Conservation (phyloP, 2,113 vertebrate species). For the Xenopus laevis region DNA sequence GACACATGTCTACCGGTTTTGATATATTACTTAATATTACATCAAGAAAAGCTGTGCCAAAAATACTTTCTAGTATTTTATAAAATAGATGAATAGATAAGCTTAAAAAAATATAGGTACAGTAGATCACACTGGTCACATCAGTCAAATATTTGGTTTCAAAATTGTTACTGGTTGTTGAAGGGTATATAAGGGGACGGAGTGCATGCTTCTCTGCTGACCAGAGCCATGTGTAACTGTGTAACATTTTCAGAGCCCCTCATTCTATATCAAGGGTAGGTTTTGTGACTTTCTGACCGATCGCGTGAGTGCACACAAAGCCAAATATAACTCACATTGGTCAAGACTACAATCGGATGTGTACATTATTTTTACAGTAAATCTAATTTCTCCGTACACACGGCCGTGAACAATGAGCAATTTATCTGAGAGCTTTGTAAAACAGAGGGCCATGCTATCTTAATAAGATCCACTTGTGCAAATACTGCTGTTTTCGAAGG, state of each 20-base stretch:
- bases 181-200: too few relatives aligned
- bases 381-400: constrained; percentile 23
- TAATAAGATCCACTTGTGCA: constrained; percentile 29
- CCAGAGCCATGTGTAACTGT: background rate
- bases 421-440: constrained; percentile 23
- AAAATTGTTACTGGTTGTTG: too few relatives aligned
- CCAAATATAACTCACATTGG: constrained; percentile 4
- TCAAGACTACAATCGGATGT: constrained; percentile 24
- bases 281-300: background rate
- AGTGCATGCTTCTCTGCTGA: background rate
- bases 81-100: too few relatives aligned
- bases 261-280: background rate
- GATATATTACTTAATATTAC: too few relatives aligned
- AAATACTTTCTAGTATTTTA: too few relatives aligned
- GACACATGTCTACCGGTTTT: too few relatives aligned
- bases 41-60: too few relatives aligned
- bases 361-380: constrained; percentile 34
- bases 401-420: constrained; percentile 25
- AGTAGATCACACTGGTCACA: too few relatives aligned
- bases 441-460: constrained; percentile 25
- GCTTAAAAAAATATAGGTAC: too few relatives aligned
- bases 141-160: too few relatives aligned
- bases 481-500: constrained; percentile 9
- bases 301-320: constrained; percentile 15
- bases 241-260: background rate